phyloP scores from a whole-genome alignment of 2,888 invertebrate genomes.

The Zygogramma bicolorata region DNA sequence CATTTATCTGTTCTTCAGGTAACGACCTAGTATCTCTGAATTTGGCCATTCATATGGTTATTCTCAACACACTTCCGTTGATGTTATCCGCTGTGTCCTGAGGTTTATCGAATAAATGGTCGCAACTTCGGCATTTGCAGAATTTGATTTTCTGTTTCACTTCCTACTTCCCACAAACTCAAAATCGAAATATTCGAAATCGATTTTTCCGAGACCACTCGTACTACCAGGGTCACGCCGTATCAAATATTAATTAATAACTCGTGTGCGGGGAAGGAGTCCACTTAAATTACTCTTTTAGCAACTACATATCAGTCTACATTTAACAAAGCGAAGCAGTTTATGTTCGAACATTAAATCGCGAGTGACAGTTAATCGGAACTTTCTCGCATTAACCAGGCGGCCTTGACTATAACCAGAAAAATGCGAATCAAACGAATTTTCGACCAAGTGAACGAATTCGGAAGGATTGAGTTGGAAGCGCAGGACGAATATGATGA shows the following conservation, averaged over 20 bases:
- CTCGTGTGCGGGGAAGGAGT: neutral
- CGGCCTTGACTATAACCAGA: conserved; percentile 5
- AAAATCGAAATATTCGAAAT: neutral
- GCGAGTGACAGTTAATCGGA: neutral
- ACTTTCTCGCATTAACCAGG: conserved; percentile 2
- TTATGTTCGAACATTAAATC: neutral
- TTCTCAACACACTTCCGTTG: too few species aligned
- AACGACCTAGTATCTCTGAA: too few species aligned
- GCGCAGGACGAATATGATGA: conserved; percentile 41
- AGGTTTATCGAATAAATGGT: too few species aligned
- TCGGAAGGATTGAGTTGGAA: conserved; percentile 51
- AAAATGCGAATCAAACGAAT: conserved; percentile 54
- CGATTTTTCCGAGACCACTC: neutral
- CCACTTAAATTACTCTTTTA: neutral
- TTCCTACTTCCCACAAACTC: too few species aligned
- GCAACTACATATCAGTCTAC: neutral
- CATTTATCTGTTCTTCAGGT: too few species aligned
- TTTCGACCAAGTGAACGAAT: conserved; percentile 51
- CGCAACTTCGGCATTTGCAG: too few species aligned
- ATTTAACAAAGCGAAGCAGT: neutral
- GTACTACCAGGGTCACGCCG: neutral
- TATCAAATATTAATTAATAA: neutral
- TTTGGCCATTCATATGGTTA: too few species aligned
- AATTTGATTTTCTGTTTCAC: too few species aligned
- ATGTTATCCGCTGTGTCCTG: too few species aligned